Conservation (phyloP, 2,797 vertebrate genomes). For the Platyrinchus mystaceus region DNA sequence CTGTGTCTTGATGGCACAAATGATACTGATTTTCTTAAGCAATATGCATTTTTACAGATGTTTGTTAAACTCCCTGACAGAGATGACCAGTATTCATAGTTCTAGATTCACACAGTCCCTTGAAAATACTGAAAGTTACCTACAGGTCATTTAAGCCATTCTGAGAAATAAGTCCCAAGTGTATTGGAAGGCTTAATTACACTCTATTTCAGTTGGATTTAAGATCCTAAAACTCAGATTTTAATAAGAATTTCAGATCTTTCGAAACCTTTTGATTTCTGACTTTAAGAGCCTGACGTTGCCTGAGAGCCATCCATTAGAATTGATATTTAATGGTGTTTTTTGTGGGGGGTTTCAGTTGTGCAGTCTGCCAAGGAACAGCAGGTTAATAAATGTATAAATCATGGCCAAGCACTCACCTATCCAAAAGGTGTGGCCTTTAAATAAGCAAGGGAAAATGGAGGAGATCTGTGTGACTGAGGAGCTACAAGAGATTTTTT, state of each 20-base stretch:
- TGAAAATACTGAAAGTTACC: not conserved
- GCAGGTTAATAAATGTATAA: not conserved
- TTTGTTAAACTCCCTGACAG: not conserved
- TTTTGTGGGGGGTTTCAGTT: not conserved
- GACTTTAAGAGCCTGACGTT: not conserved
- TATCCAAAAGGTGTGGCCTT: not conserved
- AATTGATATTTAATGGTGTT: no score
- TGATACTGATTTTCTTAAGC: not conserved
- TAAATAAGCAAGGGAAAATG: not conserved
- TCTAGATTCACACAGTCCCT: not conserved
- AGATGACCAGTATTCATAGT: not conserved
- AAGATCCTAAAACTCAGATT: not conserved
- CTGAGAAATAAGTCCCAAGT: constrained; percentile 3
- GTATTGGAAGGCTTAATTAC: not conserved
- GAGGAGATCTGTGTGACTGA: not conserved
- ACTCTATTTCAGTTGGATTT: not conserved
- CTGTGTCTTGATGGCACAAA: not conserved
- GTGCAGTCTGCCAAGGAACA: not conserved
- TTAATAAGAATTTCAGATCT: not conserved
- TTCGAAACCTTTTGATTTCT: not conserved
- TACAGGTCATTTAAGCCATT: not conserved
- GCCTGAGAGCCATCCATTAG: not conserved
- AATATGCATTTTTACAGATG: not conserved
- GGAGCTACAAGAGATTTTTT: not conserved
- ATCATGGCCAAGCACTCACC: not conserved